Percentiles rank a stretch among this genome's conserved stretches.
phyloP scores from a whole-genome alignment of 2,888 invertebrate species.

The Cheilosia pagana region DNA sequence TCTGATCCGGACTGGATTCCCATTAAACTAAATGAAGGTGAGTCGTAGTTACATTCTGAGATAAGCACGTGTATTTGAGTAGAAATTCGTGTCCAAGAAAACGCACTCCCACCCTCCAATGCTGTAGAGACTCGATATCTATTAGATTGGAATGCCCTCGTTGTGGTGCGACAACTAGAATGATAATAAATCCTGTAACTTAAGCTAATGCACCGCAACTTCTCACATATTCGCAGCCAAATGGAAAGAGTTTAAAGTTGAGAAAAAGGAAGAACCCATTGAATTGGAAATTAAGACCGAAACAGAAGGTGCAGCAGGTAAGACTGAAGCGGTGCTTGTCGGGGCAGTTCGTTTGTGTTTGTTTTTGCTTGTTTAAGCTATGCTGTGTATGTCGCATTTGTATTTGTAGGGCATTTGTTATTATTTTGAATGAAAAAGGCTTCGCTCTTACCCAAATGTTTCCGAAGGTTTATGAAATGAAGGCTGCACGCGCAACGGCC shows the following conservation, averaged over 20 bases:
- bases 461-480: no score
- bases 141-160: slow-evolving; percentile 42
- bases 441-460: background rate
- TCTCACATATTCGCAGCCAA: slow-evolving; percentile 61
- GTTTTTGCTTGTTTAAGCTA: slow-evolving; percentile 15
- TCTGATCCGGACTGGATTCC: slow-evolving; percentile 80
- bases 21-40: slow-evolving; percentile 81
- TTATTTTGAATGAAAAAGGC: background rate
- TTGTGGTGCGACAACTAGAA: slow-evolving; percentile 59
- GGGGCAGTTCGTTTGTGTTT: slow-evolving; percentile 25
- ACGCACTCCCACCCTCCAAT: slow-evolving; percentile 55
- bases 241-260: slow-evolving; percentile 69
- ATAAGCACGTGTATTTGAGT: background rate
- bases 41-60: slow-evolving; percentile 42
- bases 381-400: background rate
- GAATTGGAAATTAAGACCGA: slow-evolving; percentile 31
- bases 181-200: background rate
- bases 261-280: slow-evolving; percentile 49
- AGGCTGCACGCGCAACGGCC: no score
- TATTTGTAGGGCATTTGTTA: background rate
- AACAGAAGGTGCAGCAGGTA: slow-evolving; percentile 42
- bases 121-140: slow-evolving; percentile 60
- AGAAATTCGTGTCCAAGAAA: slow-evolving; percentile 8
- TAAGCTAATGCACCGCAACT: slow-evolving; percentile 46
- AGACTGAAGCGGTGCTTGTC: slow-evolving; percentile 20